Base-by-base conservation (phyloP, 1,140 invertebrate genomes). In the Drosophila trapezifrons region DNA sequence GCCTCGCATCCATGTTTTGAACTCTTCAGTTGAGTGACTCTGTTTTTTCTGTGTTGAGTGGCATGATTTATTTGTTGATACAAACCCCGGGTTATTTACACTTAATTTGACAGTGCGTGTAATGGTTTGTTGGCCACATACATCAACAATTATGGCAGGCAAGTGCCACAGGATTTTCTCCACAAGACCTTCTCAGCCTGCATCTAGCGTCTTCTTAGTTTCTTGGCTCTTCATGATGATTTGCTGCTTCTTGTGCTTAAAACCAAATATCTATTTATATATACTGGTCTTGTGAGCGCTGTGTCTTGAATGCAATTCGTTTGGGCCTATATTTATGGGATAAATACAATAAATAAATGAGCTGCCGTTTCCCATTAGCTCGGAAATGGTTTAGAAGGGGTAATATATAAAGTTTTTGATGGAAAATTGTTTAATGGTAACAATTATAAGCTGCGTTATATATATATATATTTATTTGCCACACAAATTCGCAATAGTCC, bases 71-170 rank as follows among this genome's bases (percentile, higher is more conserved):
- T 79, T 86, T 83, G 84, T 89, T 82, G 78, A 87, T 77, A 42
- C 79, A 79, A 80, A 71, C 29, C 29, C 29, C 79, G 72, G 66
- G 79, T 87, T 87, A 89, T 87, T 87, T 87, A 87, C 83, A 87
- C 84, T 87, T 87, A 87, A 87, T 87, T 87, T 87, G 83, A 51
- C 71, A 83, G 76, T 70, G 76, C 65, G 62, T 86, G 74, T 78
- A 78, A 77, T 77, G 56, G 64, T 66, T 66, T 65, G 59, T 55
- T 69, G 49, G 64, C 56, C 43, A 60, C 55, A 51, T 49, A 40
- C 13, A 62, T 37, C 49, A 52, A 49, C 6, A 49, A 37, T 12
- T 65, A 37, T 38, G 32, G n/a, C 17, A 38, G 51, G 13, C 27
- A 57, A 18, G 35, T 63, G 57, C 32, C 38, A 74, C 13, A 17